These are phyloP conservation scores for Drosophila basisetae DNA, from an alignment of 2,888 invertebrate species.

Conservation along the genomic window DNA sequence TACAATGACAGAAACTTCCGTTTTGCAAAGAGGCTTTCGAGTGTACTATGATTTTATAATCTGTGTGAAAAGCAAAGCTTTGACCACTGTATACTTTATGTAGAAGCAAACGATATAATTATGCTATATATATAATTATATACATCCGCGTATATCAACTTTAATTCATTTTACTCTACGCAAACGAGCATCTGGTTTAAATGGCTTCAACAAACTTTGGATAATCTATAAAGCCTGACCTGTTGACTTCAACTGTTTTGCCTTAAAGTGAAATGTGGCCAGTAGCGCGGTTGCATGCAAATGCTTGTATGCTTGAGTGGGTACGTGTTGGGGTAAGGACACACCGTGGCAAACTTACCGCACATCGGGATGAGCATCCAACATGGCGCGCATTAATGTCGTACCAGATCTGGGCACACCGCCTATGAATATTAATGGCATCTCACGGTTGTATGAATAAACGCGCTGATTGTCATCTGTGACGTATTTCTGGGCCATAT, in stretches of 20 bases:
- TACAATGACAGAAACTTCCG: neutral
- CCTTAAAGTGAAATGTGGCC: conserved; percentile 5
- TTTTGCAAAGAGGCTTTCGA: neutral
- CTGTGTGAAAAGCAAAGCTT: neutral
- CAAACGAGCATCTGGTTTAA: neutral
- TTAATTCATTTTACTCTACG: neutral
- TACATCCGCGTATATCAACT: neutral
- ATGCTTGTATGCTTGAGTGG: neutral
- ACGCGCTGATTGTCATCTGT: conserved; percentile 88
- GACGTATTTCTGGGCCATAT: conserved; percentile 87
- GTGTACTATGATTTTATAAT: neutral
- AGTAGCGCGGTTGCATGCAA: conserved; percentile 8
- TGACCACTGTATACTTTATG: neutral
- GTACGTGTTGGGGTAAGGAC: neutral
- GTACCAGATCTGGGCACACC: conserved; percentile 99
- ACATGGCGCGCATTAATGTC: conserved; percentile 98
- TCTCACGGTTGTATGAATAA: conserved; percentile 92
- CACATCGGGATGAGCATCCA: conserved; percentile 98
- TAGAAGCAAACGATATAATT: neutral
- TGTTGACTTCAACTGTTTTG: conserved; percentile 20
- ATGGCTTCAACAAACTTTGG: conserved; percentile 6
- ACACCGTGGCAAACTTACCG: conserved; percentile 86
- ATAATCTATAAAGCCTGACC: conserved; percentile 13
- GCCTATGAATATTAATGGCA: conserved; percentile 98
- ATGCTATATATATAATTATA: no score